These are phyloP conservation scores for Apodemia hepburni DNA, from an alignment of 2,888 invertebrate species.

Conservation along the genomic window DNA sequence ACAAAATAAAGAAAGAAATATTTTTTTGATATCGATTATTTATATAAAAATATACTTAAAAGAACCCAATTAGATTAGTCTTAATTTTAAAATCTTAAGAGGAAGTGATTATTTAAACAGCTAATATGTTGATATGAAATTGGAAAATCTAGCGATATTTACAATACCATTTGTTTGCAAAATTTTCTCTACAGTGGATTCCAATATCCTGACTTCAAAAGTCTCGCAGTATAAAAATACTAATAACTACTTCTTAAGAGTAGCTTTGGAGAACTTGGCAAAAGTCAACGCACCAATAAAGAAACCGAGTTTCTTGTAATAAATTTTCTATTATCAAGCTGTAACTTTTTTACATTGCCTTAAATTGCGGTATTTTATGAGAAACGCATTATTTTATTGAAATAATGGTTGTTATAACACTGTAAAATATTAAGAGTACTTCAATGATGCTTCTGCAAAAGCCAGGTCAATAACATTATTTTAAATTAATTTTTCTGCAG, in stretches of 20 bases:
- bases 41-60: too few species aligned
- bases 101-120: neutral
- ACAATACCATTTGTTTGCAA: neutral
- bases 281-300: slow-evolving; percentile 1
- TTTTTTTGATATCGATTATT: too few species aligned
- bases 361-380: neutral
- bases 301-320: slow-evolving; percentile 5
- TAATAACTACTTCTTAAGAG: neutral
- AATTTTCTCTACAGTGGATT: neutral
- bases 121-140: neutral
- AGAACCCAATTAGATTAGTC: too few species aligned
- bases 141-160: neutral
- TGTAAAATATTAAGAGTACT: neutral
- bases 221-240: neutral
- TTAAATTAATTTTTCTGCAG: too few species aligned
- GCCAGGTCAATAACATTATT: too few species aligned
- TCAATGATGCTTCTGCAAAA: too few species aligned
- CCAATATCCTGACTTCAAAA: neutral
- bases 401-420: neutral
- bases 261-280: neutral
- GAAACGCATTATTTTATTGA: neutral
- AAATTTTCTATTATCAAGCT: slow-evolving; percentile 7
- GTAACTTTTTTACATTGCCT: neutral
- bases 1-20: too few species aligned
- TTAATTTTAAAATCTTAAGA: neutral